Evolutionary conservation across 2,797 vertebrate genomes (phyloP).

Genomic region (Enteromius thamalakanensis): DNA sequence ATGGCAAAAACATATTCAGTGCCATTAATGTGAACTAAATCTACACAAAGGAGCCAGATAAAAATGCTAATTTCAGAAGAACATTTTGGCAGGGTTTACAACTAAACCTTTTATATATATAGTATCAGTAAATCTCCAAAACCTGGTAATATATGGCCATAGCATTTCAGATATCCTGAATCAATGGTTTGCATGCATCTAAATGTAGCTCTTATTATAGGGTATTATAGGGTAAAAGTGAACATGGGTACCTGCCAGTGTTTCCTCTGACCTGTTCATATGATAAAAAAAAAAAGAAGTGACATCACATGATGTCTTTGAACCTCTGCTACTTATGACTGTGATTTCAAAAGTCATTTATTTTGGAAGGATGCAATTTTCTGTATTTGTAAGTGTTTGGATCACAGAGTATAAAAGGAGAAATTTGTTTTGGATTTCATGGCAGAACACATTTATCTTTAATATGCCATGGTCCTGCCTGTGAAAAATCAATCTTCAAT

Average conservation of each 20-base stretch:
- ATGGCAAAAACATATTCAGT: too few relatives aligned
- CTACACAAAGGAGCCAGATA: too few relatives aligned
- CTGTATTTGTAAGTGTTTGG: neutral
- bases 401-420: conserved; percentile 31
- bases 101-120: neutral
- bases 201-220: conserved; percentile 2
- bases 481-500: conserved; percentile 69
- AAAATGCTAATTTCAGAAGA: neutral
- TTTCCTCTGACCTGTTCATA: neutral
- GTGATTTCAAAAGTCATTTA: neutral
- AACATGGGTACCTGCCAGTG: neutral
- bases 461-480: conserved; percentile 16
- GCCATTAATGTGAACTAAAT: too few relatives aligned
- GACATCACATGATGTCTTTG: neutral
- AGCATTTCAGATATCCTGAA: neutral
- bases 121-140: neutral
- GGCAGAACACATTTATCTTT: conserved; percentile 23
- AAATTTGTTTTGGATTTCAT: neutral
- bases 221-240: neutral
- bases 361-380: neutral
- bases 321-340: neutral
- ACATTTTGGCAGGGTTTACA: too few relatives aligned
- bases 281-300: neutral
- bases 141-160: neutral
- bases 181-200: neutral